A percentile compares a stretch with the other conserved stretches of the same genome.
Evolutionary conservation across 2,888 invertebrate genomes (phyloP).

Genomic region (Machimus atricapillus): DNA sequence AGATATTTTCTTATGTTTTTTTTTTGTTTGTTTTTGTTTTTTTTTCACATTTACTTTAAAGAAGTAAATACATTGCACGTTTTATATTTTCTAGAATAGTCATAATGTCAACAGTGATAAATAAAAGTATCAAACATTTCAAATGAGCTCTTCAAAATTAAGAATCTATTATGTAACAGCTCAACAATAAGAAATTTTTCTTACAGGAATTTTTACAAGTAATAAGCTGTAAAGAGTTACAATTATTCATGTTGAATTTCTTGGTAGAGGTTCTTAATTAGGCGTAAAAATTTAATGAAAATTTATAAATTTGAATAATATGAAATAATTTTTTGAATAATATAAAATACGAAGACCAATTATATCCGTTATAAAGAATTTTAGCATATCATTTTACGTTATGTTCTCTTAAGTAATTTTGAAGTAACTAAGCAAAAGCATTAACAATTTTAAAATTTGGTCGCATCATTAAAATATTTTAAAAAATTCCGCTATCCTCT

Average conservation of each 20-base stretch:
- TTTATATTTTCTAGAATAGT: conserved; percentile 18
- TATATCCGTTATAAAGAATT: background rate
- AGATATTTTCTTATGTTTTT: background rate
- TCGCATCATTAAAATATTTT: background rate
- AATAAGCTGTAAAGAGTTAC: background rate
- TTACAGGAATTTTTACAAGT: no score
- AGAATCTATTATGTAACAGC: background rate
- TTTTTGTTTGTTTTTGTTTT: background rate
- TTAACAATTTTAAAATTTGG: background rate
- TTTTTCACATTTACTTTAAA: background rate
- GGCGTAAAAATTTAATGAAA: no score
- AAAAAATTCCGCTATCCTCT: background rate
- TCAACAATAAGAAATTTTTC: no score
- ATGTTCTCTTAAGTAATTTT: background rate
- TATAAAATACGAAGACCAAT: background rate
- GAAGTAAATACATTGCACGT: conserved; percentile 30
- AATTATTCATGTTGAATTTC: no score
- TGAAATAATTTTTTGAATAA: background rate
- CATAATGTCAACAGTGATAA: conserved; percentile 19
- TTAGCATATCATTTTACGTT: background rate
- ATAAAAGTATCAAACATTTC: background rate
- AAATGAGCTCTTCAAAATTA: background rate
- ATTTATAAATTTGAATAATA: no score
- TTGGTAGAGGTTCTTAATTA: background rate
- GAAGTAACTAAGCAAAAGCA: background rate